phyloP scores from a whole-genome alignment of 2,797 vertebrate genomes.

The Cetoscarus ocellatus region DNA sequence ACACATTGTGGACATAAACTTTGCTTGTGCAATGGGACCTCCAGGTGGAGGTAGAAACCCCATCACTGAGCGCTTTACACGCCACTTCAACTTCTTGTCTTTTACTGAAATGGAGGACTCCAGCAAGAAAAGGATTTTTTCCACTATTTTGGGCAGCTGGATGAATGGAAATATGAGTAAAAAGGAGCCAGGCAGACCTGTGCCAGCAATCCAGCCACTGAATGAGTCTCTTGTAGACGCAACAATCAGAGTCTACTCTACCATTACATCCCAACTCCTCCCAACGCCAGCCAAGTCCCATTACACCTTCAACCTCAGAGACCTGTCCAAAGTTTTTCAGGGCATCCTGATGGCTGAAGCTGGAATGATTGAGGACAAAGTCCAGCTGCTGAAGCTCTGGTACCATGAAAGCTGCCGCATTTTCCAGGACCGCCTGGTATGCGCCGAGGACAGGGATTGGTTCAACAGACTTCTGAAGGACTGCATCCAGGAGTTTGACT shows the following conservation, averaged over 20 bases:
- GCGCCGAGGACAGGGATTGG: slow-evolving; percentile 87
- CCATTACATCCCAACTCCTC: slow-evolving; percentile 91
- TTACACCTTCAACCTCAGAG: slow-evolving; percentile 95
- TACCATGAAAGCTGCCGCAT: slow-evolving; percentile 93
- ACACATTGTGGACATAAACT: slow-evolving; percentile 92
- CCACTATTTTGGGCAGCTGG: slow-evolving; percentile 92
- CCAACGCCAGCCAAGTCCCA: slow-evolving; percentile 96
- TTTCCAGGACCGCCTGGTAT: slow-evolving; percentile 92
- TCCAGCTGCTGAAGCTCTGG: slow-evolving; percentile 90
- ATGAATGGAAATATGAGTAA: slow-evolving; percentile 87
- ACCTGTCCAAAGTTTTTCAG: slow-evolving; percentile 96
- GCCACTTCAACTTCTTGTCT: slow-evolving; percentile 93
- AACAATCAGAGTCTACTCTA: slow-evolving; percentile 87
- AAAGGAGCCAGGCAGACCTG: slow-evolving; percentile 75
- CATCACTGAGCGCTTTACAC: slow-evolving; percentile 90
- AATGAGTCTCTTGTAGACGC: slow-evolving; percentile 87
- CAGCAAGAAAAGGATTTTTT: slow-evolving; percentile 93
- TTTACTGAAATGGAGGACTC: slow-evolving; percentile 90
- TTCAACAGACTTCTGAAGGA: slow-evolving; percentile 87
- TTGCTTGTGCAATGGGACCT: slow-evolving; percentile 93
- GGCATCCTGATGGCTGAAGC: slow-evolving; percentile 93
- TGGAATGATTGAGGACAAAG: slow-evolving; percentile 78
- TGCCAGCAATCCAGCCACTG: slow-evolving; percentile 80
- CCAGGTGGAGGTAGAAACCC: slow-evolving; percentile 92
- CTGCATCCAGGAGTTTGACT: slow-evolving; percentile 84